These are phyloP conservation scores for Oreochromis grahami DNA, from an alignment of 2,797 vertebrate genomes.

Conservation along the genomic window DNA sequence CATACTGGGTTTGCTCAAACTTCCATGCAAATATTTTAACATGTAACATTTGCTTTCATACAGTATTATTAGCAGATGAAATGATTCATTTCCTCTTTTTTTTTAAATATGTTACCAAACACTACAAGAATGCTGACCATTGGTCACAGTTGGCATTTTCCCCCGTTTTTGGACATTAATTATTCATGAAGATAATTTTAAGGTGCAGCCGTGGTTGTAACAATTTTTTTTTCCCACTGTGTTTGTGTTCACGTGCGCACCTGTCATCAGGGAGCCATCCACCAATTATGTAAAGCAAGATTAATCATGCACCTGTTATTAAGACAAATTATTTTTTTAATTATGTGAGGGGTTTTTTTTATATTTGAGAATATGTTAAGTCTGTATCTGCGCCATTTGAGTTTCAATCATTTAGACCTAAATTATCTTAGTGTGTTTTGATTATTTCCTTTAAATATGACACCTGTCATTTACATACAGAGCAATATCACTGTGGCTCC, in stretches of 20 bases:
- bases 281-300: not conserved
- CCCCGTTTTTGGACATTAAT: not conserved
- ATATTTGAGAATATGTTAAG: not conserved
- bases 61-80: not conserved
- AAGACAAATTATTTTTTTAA: not conserved
- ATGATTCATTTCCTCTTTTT: not conserved
- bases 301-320: not conserved
- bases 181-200: not conserved
- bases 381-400: not conserved
- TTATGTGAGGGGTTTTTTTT: accelerated
- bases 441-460: not conserved
- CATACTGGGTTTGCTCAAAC: not conserved
- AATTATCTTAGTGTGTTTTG: not conserved
- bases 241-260: not conserved
- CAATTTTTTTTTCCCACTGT: not conserved
- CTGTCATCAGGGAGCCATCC: not conserved
- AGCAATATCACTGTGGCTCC: not conserved
- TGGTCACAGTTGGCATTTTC: not conserved
- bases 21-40: not conserved
- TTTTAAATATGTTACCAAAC: not conserved
- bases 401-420: not conserved
- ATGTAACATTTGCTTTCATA: not conserved
- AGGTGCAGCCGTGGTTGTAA: not conserved
- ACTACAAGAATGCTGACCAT: not conserved
- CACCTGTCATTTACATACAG: no score